These are phyloP conservation scores for Nineta flava DNA, from an alignment of 2,888 invertebrate species.

Conservation along the genomic window DNA sequence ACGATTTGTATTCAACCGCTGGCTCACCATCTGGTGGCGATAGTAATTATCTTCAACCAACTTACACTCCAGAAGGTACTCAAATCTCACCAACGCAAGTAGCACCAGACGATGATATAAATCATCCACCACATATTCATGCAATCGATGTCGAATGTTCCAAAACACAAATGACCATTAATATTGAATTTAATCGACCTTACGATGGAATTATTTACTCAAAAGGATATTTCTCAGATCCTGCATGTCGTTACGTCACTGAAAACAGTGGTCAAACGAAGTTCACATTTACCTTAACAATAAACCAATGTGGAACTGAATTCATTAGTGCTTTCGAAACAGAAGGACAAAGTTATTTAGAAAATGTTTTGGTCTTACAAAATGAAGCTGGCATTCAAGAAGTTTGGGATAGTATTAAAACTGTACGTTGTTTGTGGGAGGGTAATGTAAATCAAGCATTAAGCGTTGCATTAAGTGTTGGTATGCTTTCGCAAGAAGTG, in stretches of 20 bases:
- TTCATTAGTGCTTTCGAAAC: constrained; percentile 64
- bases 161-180: constrained; percentile 69
- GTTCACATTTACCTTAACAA: constrained; percentile 55
- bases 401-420: constrained; percentile 20
- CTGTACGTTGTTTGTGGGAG: constrained; percentile 68
- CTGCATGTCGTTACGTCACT: constrained; percentile 46
- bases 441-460: constrained; percentile 61
- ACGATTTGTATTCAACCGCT: neutral
- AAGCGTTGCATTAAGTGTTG: constrained; percentile 57
- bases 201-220: constrained; percentile 71
- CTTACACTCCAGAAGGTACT: constrained; percentile 4
- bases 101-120: constrained; percentile 36
- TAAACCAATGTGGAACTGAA: constrained; percentile 63
- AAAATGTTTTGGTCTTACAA: constrained; percentile 61
- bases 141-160: constrained; percentile 60
- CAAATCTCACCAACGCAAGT: neutral
- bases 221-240: constrained; percentile 51
- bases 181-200: constrained; percentile 57
- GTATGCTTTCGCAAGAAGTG: constrained; percentile 63
- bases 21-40: constrained; percentile 4
- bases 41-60: constrained; percentile 7
- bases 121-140: constrained; percentile 62
- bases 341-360: constrained; percentile 61
- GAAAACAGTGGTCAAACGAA: constrained; percentile 52
- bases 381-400: constrained; percentile 60